Evolutionary conservation across 1,140 invertebrate species (phyloP), one percentile per base, ranked within the genome.

Genomic region (Cherax quadricarinatus): DNA sequence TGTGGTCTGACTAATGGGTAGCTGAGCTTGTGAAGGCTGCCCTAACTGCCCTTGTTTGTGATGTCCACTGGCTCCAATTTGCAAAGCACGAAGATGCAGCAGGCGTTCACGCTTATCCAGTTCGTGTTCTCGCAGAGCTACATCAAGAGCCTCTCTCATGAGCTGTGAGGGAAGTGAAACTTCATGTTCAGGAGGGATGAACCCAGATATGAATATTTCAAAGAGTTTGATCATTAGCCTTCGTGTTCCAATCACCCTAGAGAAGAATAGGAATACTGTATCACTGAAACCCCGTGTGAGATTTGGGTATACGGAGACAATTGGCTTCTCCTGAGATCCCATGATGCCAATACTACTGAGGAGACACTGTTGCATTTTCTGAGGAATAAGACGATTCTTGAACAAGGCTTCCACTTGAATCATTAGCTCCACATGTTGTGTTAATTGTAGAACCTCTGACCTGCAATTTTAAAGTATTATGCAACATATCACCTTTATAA

Each of bases 371-470:
- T 88, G 62, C n/a, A 92, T 49, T 12, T 78, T 86, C 12, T 88
- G 24, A 2, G 93, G 93, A 81, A 89, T 53, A 3, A 93, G 21
- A 49, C 88, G 88, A 53, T 87, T 93, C 18, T 83, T 48, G 62
- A 93, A 83, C 48, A 92, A 75, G 30, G 57, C 57, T 75, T 93
- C 93, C 4, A 93, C 85, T 60, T 91, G 89, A 1, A 92, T 83
- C 93, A 93, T 93, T n/a, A 93, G 84, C 79, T 93, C 87, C 24
- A 93, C 93, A 78, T 93, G 93, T 21, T 84, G 86, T 48, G 88
- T 92, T 60, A 93, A 66, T 41, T 91, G 93, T 62, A 93, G 79
- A 24, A 93, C 66, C 60, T 93, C 93, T 41, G 93, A 93, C 84
- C 93, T 93, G 79, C 14, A 60, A 60, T 66, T 57, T 10, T 57